These are phyloP conservation scores for Styela clava DNA, from an alignment of 23 tunicate species.

Conservation along the genomic window DNA sequence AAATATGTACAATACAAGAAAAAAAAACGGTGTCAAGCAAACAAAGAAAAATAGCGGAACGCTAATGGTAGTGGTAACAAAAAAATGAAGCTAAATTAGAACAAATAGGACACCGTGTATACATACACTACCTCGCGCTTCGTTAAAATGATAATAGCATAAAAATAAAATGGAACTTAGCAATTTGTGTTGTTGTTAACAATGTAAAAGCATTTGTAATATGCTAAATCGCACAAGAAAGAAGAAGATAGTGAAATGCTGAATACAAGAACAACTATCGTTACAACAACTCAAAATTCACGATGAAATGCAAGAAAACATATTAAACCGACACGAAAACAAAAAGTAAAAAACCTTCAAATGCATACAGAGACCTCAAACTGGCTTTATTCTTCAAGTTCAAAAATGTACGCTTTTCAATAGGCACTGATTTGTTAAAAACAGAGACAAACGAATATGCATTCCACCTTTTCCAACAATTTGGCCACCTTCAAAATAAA, in stretches of 20 bases:
- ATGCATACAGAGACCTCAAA: neutral
- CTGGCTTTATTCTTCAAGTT: neutral
- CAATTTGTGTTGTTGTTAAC: neutral
- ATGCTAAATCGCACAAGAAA: neutral
- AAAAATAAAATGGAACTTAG: neutral
- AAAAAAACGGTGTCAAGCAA: neutral
- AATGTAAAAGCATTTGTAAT: neutral
- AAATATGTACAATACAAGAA: neutral
- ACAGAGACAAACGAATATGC: neutral
- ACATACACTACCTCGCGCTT: too few species aligned
- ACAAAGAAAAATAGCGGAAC: neutral
- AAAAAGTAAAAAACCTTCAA: neutral
- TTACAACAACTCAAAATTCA: neutral
- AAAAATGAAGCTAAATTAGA: too few species aligned
- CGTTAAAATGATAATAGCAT: neutral
- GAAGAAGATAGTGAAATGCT: neutral
- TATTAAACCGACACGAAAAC: too few species aligned
- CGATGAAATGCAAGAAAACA: too few species aligned
- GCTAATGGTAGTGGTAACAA: neutral
- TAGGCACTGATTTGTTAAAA: neutral
- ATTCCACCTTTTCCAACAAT: neutral
- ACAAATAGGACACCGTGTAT: too few species aligned
- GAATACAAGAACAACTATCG: neutral
- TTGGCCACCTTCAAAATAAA: neutral
- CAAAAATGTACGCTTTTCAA: neutral